Conservation (phyloP, 1,140 invertebrate genomes). For the Dendrolimus punctatus region DNA sequence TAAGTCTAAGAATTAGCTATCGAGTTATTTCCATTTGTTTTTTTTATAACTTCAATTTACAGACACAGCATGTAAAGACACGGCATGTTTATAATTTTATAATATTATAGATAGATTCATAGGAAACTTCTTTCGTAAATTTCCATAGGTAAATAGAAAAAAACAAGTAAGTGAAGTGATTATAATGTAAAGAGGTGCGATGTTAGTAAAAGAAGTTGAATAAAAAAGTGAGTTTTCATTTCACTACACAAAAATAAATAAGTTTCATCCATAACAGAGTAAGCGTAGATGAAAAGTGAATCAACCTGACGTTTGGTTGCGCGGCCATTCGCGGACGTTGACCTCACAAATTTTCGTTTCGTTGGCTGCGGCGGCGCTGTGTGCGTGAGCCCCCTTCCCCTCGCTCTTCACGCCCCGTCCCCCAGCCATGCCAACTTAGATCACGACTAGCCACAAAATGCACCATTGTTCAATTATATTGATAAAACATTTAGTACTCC, state of each 20-base stretch:
- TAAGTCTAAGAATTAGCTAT: too few relatives aligned
- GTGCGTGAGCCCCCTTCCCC: constrained; percentile 27
- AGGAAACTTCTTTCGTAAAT: too few relatives aligned
- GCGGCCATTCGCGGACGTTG: constrained; percentile 61
- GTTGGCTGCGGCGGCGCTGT: constrained; percentile 47
- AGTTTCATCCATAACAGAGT: constrained; percentile 40
- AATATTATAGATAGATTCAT: too few relatives aligned
- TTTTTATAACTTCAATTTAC: too few relatives aligned
- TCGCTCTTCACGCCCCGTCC: constrained; percentile 18
- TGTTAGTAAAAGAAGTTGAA: constrained; percentile 2
- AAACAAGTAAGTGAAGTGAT: too few relatives aligned
- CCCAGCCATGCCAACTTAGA: constrained; percentile 43
- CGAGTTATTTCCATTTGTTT: too few relatives aligned
- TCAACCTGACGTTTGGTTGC: constrained; percentile 61
- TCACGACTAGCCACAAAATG: constrained; percentile 34
- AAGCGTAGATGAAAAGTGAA: constrained; percentile 68
- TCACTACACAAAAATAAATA: constrained; percentile 30
- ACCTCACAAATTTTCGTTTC: constrained; percentile 70
- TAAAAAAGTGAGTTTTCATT: constrained; percentile 27
- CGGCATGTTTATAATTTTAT: too few relatives aligned
- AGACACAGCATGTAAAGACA: too few relatives aligned
- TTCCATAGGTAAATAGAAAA: too few relatives aligned
- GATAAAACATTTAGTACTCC: constrained; percentile 10
- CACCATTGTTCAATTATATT: constrained; percentile 20
- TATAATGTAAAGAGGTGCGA: neutral